These are phyloP conservation scores for Corythornis madagascariensis DNA, from an alignment of 2,113 vertebrate genomes.

Conservation along the genomic window DNA sequence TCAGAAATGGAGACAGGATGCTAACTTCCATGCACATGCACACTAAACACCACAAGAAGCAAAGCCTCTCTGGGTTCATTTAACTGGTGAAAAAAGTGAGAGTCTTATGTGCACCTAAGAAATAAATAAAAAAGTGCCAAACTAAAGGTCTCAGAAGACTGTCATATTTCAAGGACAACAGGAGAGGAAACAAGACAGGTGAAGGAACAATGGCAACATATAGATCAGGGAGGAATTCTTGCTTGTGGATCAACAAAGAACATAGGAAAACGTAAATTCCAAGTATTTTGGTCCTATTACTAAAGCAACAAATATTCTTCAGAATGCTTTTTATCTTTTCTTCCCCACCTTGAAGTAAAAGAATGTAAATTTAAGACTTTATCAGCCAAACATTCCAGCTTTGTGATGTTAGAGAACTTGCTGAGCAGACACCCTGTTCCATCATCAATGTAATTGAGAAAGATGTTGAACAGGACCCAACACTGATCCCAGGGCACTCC, in stretches of 20 bases:
- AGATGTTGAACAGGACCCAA: too few species aligned
- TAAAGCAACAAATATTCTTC: constrained; percentile 38
- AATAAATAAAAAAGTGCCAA: background rate
- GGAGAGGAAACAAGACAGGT: background rate
- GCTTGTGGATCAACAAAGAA: background rate
- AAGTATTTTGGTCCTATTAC: constrained; percentile 28
- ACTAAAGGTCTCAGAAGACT: background rate
- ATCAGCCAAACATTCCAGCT: too few species aligned
- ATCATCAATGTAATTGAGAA: too few species aligned
- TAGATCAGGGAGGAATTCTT: background rate
- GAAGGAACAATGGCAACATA: background rate
- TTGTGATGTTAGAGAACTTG: too few species aligned
- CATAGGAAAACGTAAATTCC: constrained; percentile 36
- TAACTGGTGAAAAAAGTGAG: background rate
- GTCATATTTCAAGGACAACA: background rate
- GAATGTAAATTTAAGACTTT: background rate
- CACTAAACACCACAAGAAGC: background rate
- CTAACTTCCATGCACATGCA: constrained; percentile 28
- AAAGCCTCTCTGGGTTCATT: background rate
- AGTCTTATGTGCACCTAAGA: background rate
- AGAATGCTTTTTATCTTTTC: constrained; percentile 62
- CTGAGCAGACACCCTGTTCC: too few species aligned
- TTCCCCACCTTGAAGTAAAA: background rate
- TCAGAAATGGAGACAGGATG: constrained; percentile 52
- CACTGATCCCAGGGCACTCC: too few species aligned